Percentiles rank a stretch among this genome's conserved stretches.
phyloP scores from a whole-genome alignment of 2,113 vertebrate genomes.

The Xiphias gladius region DNA sequence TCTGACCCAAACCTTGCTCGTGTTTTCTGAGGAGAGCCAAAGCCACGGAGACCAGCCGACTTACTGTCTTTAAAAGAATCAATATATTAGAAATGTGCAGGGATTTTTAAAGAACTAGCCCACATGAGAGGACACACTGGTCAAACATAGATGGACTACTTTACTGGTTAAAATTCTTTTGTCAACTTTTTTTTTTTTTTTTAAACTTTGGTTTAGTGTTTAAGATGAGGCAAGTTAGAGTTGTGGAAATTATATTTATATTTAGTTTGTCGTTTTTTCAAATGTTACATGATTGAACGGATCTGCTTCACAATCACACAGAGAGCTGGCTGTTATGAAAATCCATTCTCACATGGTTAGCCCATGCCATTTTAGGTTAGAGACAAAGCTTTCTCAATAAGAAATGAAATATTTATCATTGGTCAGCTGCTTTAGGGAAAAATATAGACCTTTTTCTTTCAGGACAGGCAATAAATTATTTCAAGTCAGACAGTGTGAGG shows the following conservation, averaged over 20 bases:
- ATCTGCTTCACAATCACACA: neutral
- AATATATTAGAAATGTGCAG: neutral
- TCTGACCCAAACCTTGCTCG: neutral
- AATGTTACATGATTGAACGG: neutral
- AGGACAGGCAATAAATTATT: neutral
- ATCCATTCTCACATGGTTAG: neutral
- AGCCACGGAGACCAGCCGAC: neutral
- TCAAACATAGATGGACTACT: too few species aligned
- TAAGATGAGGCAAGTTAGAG: neutral
- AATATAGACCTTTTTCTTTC: neutral
- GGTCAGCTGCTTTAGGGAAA: neutral
- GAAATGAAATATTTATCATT: neutral
- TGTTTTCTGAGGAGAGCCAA: neutral
- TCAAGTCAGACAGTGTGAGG: neutral
- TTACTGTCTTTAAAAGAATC: too few species aligned
- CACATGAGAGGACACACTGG: too few species aligned
- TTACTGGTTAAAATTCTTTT: too few species aligned
- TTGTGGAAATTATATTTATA: neutral
- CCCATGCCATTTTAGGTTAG: neutral
- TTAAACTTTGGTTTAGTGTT: too few species aligned
- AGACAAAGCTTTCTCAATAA: slow-evolving; percentile 13
- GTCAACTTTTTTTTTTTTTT: too few species aligned
- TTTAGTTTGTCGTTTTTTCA: neutral
- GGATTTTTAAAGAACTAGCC: too few species aligned
- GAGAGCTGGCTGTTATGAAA: neutral